A percentile compares a stretch with the other conserved stretches of the same genome.
Conservation (phyloP, 2,888 invertebrate genomes). For the Colostygia pectinataria region DNA sequence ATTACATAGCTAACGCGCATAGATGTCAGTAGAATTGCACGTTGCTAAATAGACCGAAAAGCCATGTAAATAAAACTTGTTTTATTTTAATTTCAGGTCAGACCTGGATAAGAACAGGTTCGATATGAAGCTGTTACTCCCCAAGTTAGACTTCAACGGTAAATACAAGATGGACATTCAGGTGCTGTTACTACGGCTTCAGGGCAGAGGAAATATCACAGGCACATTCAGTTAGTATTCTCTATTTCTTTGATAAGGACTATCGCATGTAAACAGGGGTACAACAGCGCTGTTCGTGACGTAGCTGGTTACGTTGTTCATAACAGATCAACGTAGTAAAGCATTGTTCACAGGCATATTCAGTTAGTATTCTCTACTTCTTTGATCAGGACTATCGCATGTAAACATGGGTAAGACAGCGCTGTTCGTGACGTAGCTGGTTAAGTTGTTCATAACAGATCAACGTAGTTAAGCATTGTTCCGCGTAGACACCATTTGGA, state of each 20-base stretch:
- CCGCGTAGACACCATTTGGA: too few species aligned
- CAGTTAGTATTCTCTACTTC: constrained; percentile 75
- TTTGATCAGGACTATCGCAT: too few species aligned
- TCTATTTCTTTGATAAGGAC: neutral
- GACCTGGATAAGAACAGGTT: constrained; percentile 85
- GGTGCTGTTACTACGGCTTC: constrained; percentile 83
- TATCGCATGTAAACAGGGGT: too few species aligned
- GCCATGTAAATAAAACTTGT: constrained; percentile 11
- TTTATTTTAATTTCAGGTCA: constrained; percentile 69
- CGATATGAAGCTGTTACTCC: constrained; percentile 84
- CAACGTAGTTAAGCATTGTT: too few species aligned
- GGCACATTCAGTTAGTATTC: constrained; percentile 86
- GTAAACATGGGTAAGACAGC: too few species aligned
- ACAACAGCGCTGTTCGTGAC: too few species aligned
- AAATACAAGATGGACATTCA: constrained; percentile 88
- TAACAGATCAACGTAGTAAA: too few species aligned
- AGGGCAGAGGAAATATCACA: constrained; percentile 85
- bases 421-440: too few species aligned
- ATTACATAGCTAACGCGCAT: neutral
- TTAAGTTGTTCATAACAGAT: too few species aligned
- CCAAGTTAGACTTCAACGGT: constrained; percentile 83
- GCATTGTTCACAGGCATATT: constrained; percentile 82
- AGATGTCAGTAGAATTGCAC: neutral
- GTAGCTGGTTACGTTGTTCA: too few species aligned
- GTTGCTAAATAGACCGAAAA: constrained; percentile 6